A percentile compares a stretch with the other conserved stretches of the same genome.
Conservation (phyloP, 2,113 vertebrate genomes). For the Platichthys flesus region DNA sequence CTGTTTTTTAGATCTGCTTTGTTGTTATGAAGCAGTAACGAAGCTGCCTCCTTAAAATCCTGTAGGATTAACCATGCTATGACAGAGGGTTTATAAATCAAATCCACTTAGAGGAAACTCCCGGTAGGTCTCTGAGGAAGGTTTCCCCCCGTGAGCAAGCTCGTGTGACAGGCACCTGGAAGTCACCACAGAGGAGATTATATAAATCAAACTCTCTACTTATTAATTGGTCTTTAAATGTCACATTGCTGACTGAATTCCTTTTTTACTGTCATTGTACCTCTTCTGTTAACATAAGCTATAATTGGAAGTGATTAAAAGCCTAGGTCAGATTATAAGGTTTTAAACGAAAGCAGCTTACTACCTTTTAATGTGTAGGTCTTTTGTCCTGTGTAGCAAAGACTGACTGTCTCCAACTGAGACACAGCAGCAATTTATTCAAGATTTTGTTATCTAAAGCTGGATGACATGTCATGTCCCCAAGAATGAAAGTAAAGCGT, state of each 20-base stretch:
- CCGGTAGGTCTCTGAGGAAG: neutral
- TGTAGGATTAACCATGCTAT: conserved; percentile 5
- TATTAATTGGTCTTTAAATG: neutral
- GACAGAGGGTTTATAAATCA: neutral
- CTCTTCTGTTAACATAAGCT: conserved; percentile 43
- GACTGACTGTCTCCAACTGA: no score
- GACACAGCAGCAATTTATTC: no score
- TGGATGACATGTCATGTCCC: neutral
- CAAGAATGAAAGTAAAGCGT: neutral
- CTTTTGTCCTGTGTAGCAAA: conserved; percentile 17
- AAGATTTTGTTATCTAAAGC: neutral
- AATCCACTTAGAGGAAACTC: conserved; percentile 24
- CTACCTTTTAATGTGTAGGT: conserved; percentile 27
- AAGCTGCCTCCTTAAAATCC: neutral
- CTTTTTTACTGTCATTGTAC: no score
- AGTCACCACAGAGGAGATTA: neutral
- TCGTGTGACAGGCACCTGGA: neutral
- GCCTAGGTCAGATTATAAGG: conserved; percentile 69
- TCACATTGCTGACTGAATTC: neutral
- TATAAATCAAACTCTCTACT: neutral
- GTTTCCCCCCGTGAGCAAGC: neutral
- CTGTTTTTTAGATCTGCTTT: neutral
- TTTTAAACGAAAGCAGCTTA: conserved; percentile 80
- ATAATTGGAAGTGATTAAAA: conserved; percentile 80
- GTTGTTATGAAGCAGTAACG: neutral